A percentile compares a stretch with the other conserved stretches of the same genome.
Conservation (phyloP, 2,888 invertebrate genomes). For the Platypus cylindrus region DNA sequence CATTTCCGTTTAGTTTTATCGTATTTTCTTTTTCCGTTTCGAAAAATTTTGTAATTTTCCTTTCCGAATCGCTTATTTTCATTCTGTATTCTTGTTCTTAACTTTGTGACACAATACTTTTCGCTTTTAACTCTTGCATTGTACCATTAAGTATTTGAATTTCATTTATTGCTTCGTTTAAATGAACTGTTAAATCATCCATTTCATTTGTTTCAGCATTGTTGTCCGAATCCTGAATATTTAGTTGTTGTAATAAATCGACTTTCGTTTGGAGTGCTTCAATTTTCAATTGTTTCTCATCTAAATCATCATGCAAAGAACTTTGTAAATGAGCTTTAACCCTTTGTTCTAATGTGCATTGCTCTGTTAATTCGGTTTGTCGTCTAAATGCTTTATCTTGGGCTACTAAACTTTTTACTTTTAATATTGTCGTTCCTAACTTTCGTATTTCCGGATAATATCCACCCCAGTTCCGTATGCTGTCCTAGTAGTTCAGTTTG, state of each 20-base stretch:
- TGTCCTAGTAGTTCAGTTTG: too few species aligned
- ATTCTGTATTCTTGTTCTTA: constrained; percentile 30
- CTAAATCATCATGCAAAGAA: constrained; percentile 72
- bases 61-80: constrained; percentile 27
- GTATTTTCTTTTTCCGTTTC: too few species aligned
- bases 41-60: constrained; percentile 22
- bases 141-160: constrained; percentile 24
- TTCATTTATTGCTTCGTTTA: constrained; percentile 29
- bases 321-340: constrained; percentile 63
- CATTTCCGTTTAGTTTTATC: too few species aligned
- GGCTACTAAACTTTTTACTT: too few species aligned
- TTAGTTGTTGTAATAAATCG: constrained; percentile 36
- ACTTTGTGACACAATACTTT: constrained; percentile 34
- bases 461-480: too few species aligned
- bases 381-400: constrained; percentile 77
- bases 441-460: too few species aligned
- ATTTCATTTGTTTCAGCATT: constrained; percentile 18
- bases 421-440: too few species aligned
- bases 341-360: constrained; percentile 77
- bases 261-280: constrained; percentile 75
- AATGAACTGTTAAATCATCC: constrained; percentile 27
- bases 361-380: constrained; percentile 79
- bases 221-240: too few species aligned
- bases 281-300: constrained; percentile 79
- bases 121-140: constrained; percentile 30